phyloP scores from a whole-genome alignment of 2,113 vertebrate genomes.

The Malurus melanocephalus region DNA sequence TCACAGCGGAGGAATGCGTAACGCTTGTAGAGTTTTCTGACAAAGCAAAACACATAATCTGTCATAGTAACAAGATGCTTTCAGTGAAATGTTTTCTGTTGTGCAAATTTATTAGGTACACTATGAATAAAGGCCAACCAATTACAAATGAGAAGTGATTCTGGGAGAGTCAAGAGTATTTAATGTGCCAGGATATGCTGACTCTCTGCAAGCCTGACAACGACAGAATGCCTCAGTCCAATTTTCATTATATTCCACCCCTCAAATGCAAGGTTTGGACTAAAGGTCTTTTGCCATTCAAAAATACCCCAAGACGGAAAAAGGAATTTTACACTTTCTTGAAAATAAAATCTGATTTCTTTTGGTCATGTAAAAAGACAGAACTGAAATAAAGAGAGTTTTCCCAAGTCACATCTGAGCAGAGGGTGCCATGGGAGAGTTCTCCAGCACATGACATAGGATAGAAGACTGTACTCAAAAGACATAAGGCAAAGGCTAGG shows the following conservation, averaged over 20 bases:
- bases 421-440: not conserved
- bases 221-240: not conserved
- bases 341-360: not conserved
- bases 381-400: not conserved
- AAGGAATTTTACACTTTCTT: not conserved
- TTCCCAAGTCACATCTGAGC: not conserved
- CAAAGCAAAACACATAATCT: conserved; percentile 43
- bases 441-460: not conserved
- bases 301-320: not conserved
- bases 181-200: not conserved
- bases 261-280: not conserved
- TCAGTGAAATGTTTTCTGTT: not conserved
- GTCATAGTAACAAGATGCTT: conserved; percentile 31
- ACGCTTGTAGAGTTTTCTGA: conserved; percentile 95
- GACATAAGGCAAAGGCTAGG: not conserved
- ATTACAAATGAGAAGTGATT: not conserved
- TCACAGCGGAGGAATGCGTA: conserved; percentile 97
- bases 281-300: not conserved
- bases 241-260: not conserved
- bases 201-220: not conserved
- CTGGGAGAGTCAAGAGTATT: not conserved
- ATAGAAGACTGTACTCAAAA: not conserved
- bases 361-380: not conserved
- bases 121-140: not conserved
- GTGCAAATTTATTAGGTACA: not conserved